Conservation (phyloP, 2,797 vertebrate genomes). For the Enteromius mattozi region DNA sequence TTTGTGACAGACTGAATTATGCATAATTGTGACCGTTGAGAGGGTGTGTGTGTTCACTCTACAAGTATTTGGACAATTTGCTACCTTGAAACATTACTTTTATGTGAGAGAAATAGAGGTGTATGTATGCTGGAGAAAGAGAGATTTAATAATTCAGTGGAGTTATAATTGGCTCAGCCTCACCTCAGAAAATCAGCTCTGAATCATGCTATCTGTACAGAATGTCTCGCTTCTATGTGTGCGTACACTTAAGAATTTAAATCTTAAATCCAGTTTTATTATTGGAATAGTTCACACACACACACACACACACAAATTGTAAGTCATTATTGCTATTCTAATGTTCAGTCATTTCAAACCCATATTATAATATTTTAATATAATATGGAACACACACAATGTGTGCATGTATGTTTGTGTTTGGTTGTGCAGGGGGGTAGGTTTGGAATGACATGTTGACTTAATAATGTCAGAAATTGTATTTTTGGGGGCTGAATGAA, state of each 20-base stretch:
- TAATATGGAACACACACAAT: too few relatives aligned
- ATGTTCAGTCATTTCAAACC: too few relatives aligned
- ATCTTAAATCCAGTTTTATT: not conserved
- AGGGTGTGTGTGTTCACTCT: not conserved
- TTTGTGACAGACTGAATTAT: slow-evolving; percentile 4
- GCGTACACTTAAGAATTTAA: not conserved
- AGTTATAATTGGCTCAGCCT: slow-evolving; percentile 17
- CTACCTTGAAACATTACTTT: not conserved
- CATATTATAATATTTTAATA: too few relatives aligned
- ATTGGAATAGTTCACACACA: not conserved
- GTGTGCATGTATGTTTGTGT: too few relatives aligned
- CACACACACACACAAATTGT: too few relatives aligned
- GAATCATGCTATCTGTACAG: not conserved
- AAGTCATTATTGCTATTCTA: too few relatives aligned
- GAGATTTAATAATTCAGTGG: slow-evolving; percentile 33
- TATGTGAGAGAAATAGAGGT: not conserved
- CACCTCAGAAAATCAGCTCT: slow-evolving; percentile 16
- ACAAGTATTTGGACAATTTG: slow-evolving; percentile 8
- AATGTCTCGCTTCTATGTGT: not conserved
- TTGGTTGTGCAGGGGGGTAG: too few relatives aligned
- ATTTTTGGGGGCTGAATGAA: not conserved
- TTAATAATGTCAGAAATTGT: not conserved
- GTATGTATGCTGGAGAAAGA: not conserved
- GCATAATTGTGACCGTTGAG: not conserved
- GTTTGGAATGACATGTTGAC: not conserved